phyloP scores from a whole-genome alignment of 1,140 invertebrate species.

The Heliothis subflexa region DNA sequence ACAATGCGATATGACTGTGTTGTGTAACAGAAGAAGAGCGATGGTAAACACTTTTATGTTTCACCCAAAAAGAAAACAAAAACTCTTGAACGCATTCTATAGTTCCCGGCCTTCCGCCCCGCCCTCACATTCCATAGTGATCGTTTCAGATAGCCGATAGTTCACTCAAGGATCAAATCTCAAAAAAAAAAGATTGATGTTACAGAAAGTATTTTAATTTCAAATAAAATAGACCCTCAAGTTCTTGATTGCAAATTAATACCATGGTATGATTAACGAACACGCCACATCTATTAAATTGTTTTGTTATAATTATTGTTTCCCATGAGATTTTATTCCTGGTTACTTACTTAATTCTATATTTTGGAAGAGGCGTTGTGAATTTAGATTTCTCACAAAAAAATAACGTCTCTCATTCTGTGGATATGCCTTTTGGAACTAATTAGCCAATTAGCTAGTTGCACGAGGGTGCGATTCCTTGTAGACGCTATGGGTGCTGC shows the following conservation, averaged over 20 bases:
- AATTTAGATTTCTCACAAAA: background rate
- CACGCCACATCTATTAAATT: background rate
- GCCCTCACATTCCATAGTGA: slow-evolving; percentile 56
- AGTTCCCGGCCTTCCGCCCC: slow-evolving; percentile 44
- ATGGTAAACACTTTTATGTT: slow-evolving; percentile 40
- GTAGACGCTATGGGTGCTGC: background rate
- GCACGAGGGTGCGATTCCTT: slow-evolving; percentile 5
- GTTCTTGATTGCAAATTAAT: slow-evolving; percentile 30
- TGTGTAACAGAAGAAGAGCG: background rate
- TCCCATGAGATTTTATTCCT: no score
- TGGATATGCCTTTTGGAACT: background rate
- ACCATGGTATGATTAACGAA: background rate
- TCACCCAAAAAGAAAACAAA: slow-evolving; percentile 50
- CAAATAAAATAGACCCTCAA: background rate
- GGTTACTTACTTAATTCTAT: no score
- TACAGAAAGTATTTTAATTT: background rate
- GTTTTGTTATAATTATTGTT: background rate
- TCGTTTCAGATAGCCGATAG: slow-evolving; percentile 43
- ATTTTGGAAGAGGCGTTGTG: background rate
- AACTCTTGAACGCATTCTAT: slow-evolving; percentile 52
- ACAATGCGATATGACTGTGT: slow-evolving; percentile 23
- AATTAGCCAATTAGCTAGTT: slow-evolving; percentile 25
- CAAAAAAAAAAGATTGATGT: slow-evolving; percentile 55
- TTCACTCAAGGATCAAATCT: slow-evolving; percentile 34
- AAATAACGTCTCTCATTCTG: background rate